Evolutionary conservation across 92 coral and sea anemone species (phyloP).

Genomic region (Zoanthus sansibaricus): DNA sequence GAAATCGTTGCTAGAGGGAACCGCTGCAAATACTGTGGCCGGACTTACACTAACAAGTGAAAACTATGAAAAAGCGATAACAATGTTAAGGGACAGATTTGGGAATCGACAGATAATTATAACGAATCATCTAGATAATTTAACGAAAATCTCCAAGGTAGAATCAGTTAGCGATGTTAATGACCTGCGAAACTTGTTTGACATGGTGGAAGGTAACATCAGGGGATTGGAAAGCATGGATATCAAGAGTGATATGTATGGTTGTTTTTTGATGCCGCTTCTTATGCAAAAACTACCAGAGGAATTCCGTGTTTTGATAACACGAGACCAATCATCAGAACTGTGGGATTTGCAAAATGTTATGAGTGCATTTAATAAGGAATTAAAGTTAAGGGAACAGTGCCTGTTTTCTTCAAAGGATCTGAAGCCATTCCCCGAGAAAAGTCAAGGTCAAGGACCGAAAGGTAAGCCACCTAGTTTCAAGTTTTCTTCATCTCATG

Average conservation of each 20-base stretch:
- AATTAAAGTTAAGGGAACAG: slow-evolving; percentile 3
- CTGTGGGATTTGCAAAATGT: background rate
- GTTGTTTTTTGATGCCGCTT: background rate
- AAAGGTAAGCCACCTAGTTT: background rate
- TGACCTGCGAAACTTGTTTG: background rate
- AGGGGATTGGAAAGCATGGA: background rate
- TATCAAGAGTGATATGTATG: background rate
- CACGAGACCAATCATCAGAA: background rate
- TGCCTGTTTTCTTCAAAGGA: background rate
- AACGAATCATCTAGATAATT: background rate
- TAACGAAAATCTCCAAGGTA: background rate
- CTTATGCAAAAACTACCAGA: background rate
- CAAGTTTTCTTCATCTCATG: background rate
- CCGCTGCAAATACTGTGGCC: background rate
- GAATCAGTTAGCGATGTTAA: background rate
- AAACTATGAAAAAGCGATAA: background rate
- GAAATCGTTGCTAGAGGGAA: background rate
- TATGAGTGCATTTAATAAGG: background rate
- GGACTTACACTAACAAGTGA: background rate
- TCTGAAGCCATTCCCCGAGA: background rate
- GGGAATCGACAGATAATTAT: background rate
- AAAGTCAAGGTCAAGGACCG: background rate
- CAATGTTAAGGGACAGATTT: background rate
- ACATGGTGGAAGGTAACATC: background rate
- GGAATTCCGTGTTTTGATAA: background rate